phyloP scores from a whole-genome alignment of 2,113 vertebrate species.

The Trochalopteron elliotii region DNA sequence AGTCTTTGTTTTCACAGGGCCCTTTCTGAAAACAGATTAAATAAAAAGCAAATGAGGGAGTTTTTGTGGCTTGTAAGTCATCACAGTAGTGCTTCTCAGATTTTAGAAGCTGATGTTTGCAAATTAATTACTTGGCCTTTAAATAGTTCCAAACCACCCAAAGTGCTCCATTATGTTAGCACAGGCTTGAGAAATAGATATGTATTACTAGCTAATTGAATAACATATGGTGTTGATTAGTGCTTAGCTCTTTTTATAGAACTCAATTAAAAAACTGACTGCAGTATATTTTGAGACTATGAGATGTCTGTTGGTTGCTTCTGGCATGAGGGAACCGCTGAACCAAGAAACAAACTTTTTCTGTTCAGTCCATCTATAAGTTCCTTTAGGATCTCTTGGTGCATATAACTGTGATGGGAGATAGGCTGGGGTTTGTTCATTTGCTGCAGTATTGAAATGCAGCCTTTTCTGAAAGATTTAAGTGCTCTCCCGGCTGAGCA shows the following conservation, averaged over 20 bases:
- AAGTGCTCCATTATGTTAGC: slow-evolving; percentile 58
- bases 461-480: slow-evolving; percentile 15
- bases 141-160: slow-evolving; percentile 54
- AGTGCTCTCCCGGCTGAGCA: neutral
- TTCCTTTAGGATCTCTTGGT: neutral
- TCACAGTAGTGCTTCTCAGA: neutral
- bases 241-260: slow-evolving; percentile 63
- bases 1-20: neutral
- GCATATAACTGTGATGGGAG: neutral
- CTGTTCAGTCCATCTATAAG: neutral
- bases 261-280: slow-evolving; percentile 62
- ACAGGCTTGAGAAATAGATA: slow-evolving; percentile 60
- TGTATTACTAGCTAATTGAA: slow-evolving; percentile 67
- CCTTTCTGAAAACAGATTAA: neutral
- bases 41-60: neutral
- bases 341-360: slow-evolving; percentile 27
- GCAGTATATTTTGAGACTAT: slow-evolving; percentile 43
- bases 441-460: neutral
- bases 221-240: slow-evolving; percentile 70
- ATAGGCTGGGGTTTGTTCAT: neutral
- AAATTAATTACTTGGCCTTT: slow-evolving; percentile 64
- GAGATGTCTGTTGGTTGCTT: slow-evolving; percentile 37
- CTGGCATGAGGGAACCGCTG: neutral
- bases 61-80: neutral
- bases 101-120: slow-evolving; percentile 55